Evolutionary conservation across 2,113 vertebrate species (phyloP).

Genomic region (Anas platyrhynchos): DNA sequence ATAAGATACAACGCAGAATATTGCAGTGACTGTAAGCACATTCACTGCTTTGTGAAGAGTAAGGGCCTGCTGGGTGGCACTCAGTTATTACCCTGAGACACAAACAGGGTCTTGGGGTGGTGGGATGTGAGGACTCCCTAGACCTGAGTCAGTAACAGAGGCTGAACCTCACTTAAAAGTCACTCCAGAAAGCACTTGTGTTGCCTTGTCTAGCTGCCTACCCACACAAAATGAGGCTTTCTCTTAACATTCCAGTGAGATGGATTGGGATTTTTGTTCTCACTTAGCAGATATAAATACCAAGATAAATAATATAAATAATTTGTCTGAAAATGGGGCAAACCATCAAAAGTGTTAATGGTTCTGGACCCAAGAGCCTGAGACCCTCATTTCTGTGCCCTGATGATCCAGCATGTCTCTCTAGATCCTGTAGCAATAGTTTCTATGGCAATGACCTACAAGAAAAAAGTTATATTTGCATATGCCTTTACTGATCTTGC

Average conservation of each 20-base stretch:
- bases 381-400: constrained; percentile 26
- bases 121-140: rapidly evolving
- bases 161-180: not conserved
- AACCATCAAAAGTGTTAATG: not conserved
- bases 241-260: not conserved
- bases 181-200: not conserved
- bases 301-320: not conserved
- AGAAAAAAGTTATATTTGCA: constrained; percentile 67
- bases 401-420: constrained; percentile 10
- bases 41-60: not conserved
- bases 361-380: not conserved
- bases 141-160: not conserved
- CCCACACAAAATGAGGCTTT: not conserved
- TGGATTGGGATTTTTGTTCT: not conserved
- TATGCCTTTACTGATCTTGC: constrained; percentile 62
- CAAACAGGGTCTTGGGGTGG: not conserved
- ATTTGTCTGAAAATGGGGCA: not conserved
- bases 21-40: not conserved
- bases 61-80: not conserved
- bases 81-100: not conserved
- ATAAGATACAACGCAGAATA: not conserved
- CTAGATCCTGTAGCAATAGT: constrained; percentile 51
- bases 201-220: not conserved
- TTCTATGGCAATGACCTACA: constrained; percentile 74
- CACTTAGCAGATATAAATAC: not conserved